phyloP scores from a whole-genome alignment of 2,113 vertebrate genomes.

The Scomber japonicus region DNA sequence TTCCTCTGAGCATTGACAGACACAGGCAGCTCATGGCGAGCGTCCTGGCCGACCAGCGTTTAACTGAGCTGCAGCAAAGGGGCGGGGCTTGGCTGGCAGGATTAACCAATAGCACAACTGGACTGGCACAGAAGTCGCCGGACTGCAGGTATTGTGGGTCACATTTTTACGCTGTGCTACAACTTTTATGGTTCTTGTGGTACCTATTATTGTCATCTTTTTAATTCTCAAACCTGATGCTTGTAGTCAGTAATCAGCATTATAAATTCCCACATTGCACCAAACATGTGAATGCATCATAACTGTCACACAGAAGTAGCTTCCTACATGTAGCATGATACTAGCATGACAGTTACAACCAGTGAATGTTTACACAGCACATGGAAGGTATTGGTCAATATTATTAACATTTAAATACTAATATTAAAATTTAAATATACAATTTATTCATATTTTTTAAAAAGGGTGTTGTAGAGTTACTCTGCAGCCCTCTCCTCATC shows the following conservation, averaged over 20 bases:
- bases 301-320: no score
- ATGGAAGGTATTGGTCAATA: neutral
- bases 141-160: constrained; percentile 81
- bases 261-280: no score
- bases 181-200: no score
- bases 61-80: constrained; percentile 88
- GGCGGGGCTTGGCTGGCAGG: constrained; percentile 92
- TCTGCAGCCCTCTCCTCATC: no score
- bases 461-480: no score
- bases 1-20: constrained; percentile 81
- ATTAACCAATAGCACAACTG: constrained; percentile 82
- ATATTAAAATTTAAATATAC: no score
- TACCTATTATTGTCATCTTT: no score
- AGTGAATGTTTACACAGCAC: neutral
- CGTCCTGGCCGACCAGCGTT: constrained; percentile 87
- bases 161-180: neutral
- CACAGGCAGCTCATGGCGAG: constrained; percentile 87
- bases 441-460: no score
- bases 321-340: neutral
- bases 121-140: constrained; percentile 80
- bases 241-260: no score
- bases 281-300: no score
- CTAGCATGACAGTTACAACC: neutral
- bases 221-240: no score
- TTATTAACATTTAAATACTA: no score